A percentile compares a stretch with the other conserved stretches of the same genome.
Conservation (phyloP, 2,797 vertebrate species). For the Notoglanidium macrostoma region DNA sequence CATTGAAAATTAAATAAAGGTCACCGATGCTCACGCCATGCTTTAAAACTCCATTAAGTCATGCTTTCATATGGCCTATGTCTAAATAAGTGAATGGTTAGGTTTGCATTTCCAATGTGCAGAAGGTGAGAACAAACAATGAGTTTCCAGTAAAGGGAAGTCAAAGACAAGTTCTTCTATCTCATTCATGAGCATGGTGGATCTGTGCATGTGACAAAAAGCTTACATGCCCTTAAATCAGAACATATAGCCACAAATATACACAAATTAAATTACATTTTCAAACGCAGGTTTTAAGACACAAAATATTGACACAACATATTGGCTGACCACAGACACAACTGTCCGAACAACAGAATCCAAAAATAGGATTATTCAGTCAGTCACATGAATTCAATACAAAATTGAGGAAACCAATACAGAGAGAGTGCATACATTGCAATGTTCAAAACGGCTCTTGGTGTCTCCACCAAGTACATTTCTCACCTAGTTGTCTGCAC, state of each 20-base stretch:
- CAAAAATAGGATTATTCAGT: not conserved
- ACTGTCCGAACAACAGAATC: not conserved
- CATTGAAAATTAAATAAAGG: not conserved
- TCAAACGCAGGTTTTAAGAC: not conserved
- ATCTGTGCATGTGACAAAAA: constrained; percentile 68
- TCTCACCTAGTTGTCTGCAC: not conserved
- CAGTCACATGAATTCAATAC: not conserved
- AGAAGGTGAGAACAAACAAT: not conserved
- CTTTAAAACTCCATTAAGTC: constrained; percentile 37
- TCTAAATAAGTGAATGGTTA: constrained; percentile 60
- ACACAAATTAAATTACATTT: not conserved
- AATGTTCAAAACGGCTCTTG: not conserved
- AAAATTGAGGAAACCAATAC: not conserved
- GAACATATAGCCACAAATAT: not conserved
- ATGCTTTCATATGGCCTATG: constrained; percentile 60
- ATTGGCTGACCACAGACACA: not conserved
- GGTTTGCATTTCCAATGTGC: constrained; percentile 64
- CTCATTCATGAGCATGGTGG: constrained; percentile 57
- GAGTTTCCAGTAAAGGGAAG: constrained; percentile 65
- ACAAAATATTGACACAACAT: not conserved
- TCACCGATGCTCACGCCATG: not conserved
- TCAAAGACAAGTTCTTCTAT: constrained; percentile 66
- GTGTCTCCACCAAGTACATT: not conserved
- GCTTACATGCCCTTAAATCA: constrained; percentile 14
- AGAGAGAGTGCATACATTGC: not conserved